These are phyloP conservation scores for Trididemnum clinides DNA, from an alignment of 23 tunicate species.

Conservation along the genomic window DNA sequence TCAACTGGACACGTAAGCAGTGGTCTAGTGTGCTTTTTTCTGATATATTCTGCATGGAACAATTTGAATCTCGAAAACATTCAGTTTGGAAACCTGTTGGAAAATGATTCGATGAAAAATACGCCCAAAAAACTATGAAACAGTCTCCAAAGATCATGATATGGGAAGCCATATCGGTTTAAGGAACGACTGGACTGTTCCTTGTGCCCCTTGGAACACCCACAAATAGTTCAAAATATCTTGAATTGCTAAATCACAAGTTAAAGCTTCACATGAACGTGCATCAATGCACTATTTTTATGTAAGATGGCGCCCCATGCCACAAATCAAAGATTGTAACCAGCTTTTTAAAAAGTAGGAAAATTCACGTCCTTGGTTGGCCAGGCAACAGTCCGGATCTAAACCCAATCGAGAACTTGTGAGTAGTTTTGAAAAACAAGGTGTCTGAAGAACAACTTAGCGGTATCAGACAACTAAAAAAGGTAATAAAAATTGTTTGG, in stretches of 20 bases:
- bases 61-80: slow-evolving; percentile 8
- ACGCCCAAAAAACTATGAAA: slow-evolving; percentile 32
- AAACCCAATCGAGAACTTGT: too few species aligned
- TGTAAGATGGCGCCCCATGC: slow-evolving; percentile 33
- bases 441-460: too few species aligned
- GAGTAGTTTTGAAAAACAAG: too few species aligned
- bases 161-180: not conserved
- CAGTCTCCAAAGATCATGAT: slow-evolving; percentile 14
- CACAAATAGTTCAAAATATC: slow-evolving; percentile 4
- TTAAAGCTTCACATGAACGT: slow-evolving; percentile 9
- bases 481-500: too few species aligned
- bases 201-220: slow-evolving; percentile 21
- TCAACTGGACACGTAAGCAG: not conserved
- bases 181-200: not conserved
- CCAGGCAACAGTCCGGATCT: too few species aligned
- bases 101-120: slow-evolving; percentile 23
- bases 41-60: slow-evolving; percentile 2
- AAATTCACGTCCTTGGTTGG: slow-evolving; percentile 3
- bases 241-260: slow-evolving; percentile 22
- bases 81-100: slow-evolving; percentile 4
- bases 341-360: slow-evolving; percentile 2
- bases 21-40: slow-evolving; percentile 29
- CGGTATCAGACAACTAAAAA: too few species aligned
- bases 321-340: slow-evolving; percentile 14
- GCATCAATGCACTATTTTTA: not conserved